Evolutionary conservation across 2,797 vertebrate species (phyloP), one percentile per base, ranked within the genome.

Genomic region (Dromococcyx pavoninus): DNA sequence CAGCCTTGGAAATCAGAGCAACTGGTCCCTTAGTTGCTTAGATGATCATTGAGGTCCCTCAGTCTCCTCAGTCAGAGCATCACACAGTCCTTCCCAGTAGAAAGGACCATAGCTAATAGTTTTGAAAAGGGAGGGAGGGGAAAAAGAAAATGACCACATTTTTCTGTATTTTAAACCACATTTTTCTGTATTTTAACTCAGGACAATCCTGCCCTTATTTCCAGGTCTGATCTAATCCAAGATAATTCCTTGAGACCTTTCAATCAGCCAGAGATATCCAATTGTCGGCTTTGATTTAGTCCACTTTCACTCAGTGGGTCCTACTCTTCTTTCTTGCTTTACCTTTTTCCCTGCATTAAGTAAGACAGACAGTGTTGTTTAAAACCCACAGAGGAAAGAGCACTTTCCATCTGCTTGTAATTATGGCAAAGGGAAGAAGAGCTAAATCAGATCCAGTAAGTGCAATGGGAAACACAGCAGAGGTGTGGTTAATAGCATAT

Each of bases 371-470:
- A 94, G 9, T 53, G 35, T 71, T 87, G 33, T 88, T 93, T 88
- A 51, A 80, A 92, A 95, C 73, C 79, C 82, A 43, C 32, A 43
- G 71, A 94, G 65, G 70, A 48, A 93, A 89, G 93, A 58, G 43
- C 37, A 50, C 28, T 70, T 93, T 93, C 72, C 33, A 21, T 53
- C 61, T 95, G 51, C 41, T 86, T 81, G 28, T 67, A 91, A 73
- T 85, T 82, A 65, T 16, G 30, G 35, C n/a, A 86, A 74, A 69
- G 57, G 39, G 39, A 91, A 92, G n/a, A 89, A 35, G 17, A 86
- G 19, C 12, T 88, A 17, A 56, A 79, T 91, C 50, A 67, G 10
- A 58, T 76, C 44, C 73, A 91, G 77, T 44, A 89, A 78, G 50
- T 93, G 25, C 23, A 80, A 43, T 21, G 27, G 33, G 33, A 94